Percentiles rank a stretch among this genome's conserved stretches.
These are phyloP conservation scores for Oncorhynchus mykiss DNA, from an alignment of 2,113 vertebrate species.

Conservation along the genomic window DNA sequence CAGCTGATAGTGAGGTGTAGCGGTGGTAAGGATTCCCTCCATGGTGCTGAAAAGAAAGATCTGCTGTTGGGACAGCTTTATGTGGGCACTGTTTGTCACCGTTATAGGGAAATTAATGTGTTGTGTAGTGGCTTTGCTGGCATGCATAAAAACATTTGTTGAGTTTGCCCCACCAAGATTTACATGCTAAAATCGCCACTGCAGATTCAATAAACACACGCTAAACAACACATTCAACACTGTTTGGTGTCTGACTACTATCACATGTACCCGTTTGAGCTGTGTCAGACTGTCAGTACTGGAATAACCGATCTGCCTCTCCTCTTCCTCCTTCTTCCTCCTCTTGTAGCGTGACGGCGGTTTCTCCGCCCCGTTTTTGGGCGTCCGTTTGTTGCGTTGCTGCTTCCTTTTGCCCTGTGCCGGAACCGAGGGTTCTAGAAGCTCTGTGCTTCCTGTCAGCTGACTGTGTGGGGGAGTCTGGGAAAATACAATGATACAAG, in stretches of 20 bases:
- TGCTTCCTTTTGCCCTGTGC: slow-evolving; percentile 83
- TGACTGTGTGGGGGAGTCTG: slow-evolving; percentile 57
- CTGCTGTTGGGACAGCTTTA: too few species aligned
- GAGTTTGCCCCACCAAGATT: too few species aligned
- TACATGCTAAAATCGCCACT: too few species aligned
- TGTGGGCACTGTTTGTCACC: too few species aligned
- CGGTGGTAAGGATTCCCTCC: too few species aligned
- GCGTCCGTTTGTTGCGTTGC: slow-evolving; percentile 81
- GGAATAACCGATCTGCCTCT: slow-evolving; percentile 75
- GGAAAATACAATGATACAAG: not conserved
- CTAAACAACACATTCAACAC: too few species aligned
- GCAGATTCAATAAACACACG: too few species aligned
- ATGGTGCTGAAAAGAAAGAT: too few species aligned
- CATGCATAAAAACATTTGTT: too few species aligned
- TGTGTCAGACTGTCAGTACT: slow-evolving; percentile 70
- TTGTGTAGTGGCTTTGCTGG: too few species aligned
- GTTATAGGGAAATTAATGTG: too few species aligned
- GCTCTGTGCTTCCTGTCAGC: slow-evolving; percentile 64
- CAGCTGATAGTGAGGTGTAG: too few species aligned
- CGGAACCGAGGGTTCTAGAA: slow-evolving; percentile 65
- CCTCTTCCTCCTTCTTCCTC: slow-evolving; percentile 89
- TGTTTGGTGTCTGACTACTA: not conserved
- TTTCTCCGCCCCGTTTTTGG: slow-evolving; percentile 75
- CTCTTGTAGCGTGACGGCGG: slow-evolving; percentile 85
- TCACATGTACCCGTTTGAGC: slow-evolving; percentile 28